Evolutionary conservation across 1,140 invertebrate genomes (phyloP).

Genomic region (Phocides pigmalion): DNA sequence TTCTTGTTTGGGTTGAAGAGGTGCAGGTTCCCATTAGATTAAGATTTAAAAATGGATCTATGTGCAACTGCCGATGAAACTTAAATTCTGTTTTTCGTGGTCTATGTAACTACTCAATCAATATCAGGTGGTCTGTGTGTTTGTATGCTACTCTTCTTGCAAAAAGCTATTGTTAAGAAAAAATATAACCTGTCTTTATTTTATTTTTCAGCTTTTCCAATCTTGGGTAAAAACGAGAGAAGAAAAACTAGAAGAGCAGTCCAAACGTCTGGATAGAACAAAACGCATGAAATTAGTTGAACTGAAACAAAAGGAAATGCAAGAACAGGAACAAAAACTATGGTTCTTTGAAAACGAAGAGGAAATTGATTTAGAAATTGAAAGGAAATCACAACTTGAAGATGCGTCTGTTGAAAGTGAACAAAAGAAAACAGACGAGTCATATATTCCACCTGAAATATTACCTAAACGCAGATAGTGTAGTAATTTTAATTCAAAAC

Average conservation of each 20-base stretch:
- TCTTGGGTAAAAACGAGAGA: slow-evolving; percentile 85
- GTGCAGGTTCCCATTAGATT: no score
- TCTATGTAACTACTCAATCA: no score
- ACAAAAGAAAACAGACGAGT: slow-evolving; percentile 79
- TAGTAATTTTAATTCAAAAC: no score
- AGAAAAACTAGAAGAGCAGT: slow-evolving; percentile 84
- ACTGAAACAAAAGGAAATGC: slow-evolving; percentile 84
- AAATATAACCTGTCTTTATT: background rate
- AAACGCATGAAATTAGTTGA: slow-evolving; percentile 85
- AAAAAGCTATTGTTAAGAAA: no score
- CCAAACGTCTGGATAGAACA: slow-evolving; percentile 81
- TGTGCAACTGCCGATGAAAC: no score
- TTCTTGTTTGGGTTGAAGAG: no score
- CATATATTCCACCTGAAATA: slow-evolving; percentile 89
- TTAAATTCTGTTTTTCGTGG: no score
- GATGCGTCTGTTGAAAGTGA: slow-evolving; percentile 77
- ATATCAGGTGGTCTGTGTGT: no score
- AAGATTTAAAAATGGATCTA: no score
- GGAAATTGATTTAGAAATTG: slow-evolving; percentile 88
- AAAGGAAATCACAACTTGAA: slow-evolving; percentile 83
- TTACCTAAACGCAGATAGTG: slow-evolving; percentile 55
- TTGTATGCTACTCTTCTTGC: no score
- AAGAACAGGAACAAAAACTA: slow-evolving; percentile 86
- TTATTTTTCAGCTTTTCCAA: slow-evolving; percentile 82
- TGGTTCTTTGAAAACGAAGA: slow-evolving; percentile 93